Evolutionary conservation across 2,888 invertebrate genomes (phyloP).

Genomic region (Sphinx pinastri): DNA sequence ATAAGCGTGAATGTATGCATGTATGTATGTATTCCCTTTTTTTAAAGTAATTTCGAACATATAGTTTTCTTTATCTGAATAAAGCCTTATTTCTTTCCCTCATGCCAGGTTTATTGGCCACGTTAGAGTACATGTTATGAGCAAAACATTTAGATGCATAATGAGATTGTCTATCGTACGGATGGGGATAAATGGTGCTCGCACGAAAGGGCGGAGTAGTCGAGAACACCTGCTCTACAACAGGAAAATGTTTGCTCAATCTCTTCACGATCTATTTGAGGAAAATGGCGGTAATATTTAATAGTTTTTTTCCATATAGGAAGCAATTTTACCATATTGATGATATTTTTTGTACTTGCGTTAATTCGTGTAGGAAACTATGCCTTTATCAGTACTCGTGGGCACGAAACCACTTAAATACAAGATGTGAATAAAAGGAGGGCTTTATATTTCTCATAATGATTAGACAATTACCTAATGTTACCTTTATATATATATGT

Average conservation of each 20-base stretch:
- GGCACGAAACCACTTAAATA: neutral
- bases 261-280: constrained; percentile 33
- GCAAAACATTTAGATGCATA: neutral
- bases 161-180: neutral
- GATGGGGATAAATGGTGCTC: neutral
- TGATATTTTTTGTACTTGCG: neutral
- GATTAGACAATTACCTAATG: neutral
- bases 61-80: too few species aligned
- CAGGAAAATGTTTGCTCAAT: constrained; percentile 38
- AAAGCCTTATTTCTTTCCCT: too few species aligned
- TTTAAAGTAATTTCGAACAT: too few species aligned
- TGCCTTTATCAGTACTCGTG: neutral
- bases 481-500: neutral
- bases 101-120: neutral
- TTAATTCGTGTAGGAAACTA: neutral
- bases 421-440: constrained; percentile 1
- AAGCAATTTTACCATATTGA: constrained; percentile 8
- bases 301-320: constrained; percentile 15
- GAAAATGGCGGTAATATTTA: constrained; percentile 33
- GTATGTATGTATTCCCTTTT: too few species aligned
- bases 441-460: neutral
- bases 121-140: neutral
- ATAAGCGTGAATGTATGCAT: too few species aligned
- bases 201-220: constrained; percentile 29
- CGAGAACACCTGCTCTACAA: constrained; percentile 41